phyloP scores from a whole-genome alignment of 1,140 invertebrate species.

The Micrasema minimum region DNA sequence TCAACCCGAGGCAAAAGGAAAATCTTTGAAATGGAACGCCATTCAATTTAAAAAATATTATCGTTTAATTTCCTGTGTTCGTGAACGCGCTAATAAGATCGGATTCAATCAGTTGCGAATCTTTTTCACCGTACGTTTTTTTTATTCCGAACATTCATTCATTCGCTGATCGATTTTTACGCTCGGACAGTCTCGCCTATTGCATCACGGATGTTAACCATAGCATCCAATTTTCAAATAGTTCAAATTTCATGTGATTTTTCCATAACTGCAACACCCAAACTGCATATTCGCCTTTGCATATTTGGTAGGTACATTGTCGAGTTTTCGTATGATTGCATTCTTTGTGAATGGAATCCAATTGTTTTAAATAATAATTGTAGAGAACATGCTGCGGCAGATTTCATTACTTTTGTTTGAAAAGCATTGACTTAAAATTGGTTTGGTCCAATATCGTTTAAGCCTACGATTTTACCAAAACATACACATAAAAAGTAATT shows the following conservation, averaged over 20 bases:
- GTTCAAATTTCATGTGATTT: constrained; percentile 17
- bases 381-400: not conserved
- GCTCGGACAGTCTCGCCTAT: constrained; percentile 25
- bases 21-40: constrained; percentile 31
- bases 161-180: constrained; percentile 36
- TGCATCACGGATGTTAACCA: constrained; percentile 21
- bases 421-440: constrained; percentile 2
- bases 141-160: constrained; percentile 29
- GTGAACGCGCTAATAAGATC: constrained; percentile 47
- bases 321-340: constrained; percentile 7
- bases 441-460: not conserved
- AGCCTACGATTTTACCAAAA: not conserved
- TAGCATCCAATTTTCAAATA: constrained; percentile 27
- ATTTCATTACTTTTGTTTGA: constrained; percentile 10
- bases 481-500: not conserved
- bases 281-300: constrained; percentile 4
- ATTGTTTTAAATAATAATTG: constrained; percentile 11
- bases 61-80: constrained; percentile 50
- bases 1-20: too few species aligned
- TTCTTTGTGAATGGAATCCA: constrained; percentile 15
- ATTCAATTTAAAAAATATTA: constrained; percentile 43
- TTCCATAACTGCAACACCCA: constrained; percentile 19
- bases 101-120: constrained; percentile 42
- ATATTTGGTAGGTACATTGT: not conserved
- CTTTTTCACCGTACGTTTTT: constrained; percentile 3